Evolutionary conservation across 2,797 vertebrate genomes (phyloP).

Genomic region (Neoniphon sammara): DNA sequence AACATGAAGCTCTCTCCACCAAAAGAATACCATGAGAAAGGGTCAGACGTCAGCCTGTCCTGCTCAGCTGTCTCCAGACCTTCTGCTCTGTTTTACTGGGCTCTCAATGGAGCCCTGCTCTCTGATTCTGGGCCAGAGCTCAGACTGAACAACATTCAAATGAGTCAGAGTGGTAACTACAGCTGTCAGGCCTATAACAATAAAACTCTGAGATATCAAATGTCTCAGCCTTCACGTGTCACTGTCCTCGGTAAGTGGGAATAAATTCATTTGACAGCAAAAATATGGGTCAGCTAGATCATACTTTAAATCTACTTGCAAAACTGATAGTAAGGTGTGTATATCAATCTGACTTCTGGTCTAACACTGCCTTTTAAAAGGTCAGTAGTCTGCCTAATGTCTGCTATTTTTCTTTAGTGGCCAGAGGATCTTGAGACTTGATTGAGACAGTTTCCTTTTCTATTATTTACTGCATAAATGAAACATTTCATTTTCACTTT

Average conservation of each 20-base stretch:
- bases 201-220: slow-evolving; percentile 51
- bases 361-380: no score
- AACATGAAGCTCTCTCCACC: neutral
- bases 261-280: no score
- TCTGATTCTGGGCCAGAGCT: slow-evolving; percentile 40
- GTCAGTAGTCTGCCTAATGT: no score
- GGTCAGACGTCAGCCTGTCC: slow-evolving; percentile 46
- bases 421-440: no score
- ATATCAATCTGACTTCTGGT: no score
- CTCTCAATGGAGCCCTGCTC: slow-evolving; percentile 39
- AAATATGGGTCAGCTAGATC: no score
- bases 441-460: no score
- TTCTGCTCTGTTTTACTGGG: slow-evolving; percentile 47
- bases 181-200: slow-evolving; percentile 67
- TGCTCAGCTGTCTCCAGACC: slow-evolving; percentile 70
- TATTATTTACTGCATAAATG: no score
- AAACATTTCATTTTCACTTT: no score
- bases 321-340: no score
- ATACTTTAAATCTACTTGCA: no score
- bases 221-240: slow-evolving; percentile 41
- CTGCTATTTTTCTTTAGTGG: no score
- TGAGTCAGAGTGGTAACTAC: slow-evolving; percentile 68
- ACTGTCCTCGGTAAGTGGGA: slow-evolving; percentile 53
- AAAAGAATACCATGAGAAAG: slow-evolving; percentile 7
- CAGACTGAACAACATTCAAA: slow-evolving; percentile 41